These are phyloP conservation scores for Rhinichthys osculus DNA, from an alignment of 2,797 vertebrate genomes.

Conservation along the genomic window DNA sequence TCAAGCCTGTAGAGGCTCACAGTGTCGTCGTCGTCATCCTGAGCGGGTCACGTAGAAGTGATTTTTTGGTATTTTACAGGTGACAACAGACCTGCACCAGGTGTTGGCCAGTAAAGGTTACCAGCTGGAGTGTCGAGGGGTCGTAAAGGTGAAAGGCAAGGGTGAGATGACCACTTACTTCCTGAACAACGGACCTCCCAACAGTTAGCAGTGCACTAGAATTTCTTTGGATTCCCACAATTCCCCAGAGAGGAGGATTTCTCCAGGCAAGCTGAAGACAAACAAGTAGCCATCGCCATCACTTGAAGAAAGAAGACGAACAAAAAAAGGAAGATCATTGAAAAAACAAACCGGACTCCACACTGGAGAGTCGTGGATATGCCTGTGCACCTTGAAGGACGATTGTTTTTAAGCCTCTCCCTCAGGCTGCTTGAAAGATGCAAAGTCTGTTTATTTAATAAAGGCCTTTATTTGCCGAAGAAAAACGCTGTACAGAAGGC, in stretches of 20 bases:
- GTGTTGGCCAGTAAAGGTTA: constrained; percentile 91
- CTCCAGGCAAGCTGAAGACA: constrained; percentile 71
- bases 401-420: constrained; percentile 80
- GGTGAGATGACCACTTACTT: constrained; percentile 98
- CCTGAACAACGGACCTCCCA: constrained; percentile 88
- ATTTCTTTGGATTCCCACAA: constrained; percentile 59
- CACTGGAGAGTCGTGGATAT: constrained; percentile 69
- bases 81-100: constrained; percentile 93
- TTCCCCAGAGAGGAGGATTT: constrained; percentile 72
- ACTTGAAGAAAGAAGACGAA: constrained; percentile 70
- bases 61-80: constrained; percentile 71
- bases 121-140: constrained; percentile 89
- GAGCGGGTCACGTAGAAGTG: not conserved
- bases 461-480: constrained; percentile 83
- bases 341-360: constrained; percentile 60
- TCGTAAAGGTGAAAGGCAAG: constrained; percentile 96
- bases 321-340: constrained; percentile 43
- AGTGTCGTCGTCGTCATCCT: not conserved
- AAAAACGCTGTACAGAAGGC: constrained; percentile 83
- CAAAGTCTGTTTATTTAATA: constrained; percentile 85
- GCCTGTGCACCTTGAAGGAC: constrained; percentile 72
- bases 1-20: not conserved
- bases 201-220: constrained; percentile 84
- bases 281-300: constrained; percentile 73
- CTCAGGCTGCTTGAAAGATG: constrained; percentile 84